Conservation (phyloP, 2,888 invertebrate genomes). For the Volucella inflata region DNA sequence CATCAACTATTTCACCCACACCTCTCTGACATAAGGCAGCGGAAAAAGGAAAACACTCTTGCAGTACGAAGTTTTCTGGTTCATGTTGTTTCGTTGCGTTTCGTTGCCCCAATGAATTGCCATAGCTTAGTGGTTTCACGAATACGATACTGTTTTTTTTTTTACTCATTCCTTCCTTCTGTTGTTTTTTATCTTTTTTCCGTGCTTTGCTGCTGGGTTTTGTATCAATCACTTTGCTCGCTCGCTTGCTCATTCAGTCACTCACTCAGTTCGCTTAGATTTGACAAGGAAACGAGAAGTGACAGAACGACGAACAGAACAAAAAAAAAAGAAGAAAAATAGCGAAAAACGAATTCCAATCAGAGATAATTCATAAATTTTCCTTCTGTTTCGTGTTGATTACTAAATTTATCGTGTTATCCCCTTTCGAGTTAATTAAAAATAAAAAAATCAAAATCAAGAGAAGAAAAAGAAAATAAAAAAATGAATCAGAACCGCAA, state of each 20-base stretch:
- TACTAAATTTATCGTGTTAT: slow-evolving; percentile 34
- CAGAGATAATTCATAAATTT: slow-evolving; percentile 63
- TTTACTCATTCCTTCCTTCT: slow-evolving; percentile 4
- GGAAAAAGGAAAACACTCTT: slow-evolving; percentile 13
- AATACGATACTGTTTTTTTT: slow-evolving; percentile 19
- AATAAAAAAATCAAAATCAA: too few relatives aligned
- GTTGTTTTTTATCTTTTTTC: background rate
- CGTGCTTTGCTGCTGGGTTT: slow-evolving; percentile 15
- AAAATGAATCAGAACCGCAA: slow-evolving; percentile 25
- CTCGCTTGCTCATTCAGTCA: too few relatives aligned
- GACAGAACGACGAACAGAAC: slow-evolving; percentile 25
- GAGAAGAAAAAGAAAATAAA: slow-evolving; percentile 14
- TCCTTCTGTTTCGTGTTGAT: slow-evolving; percentile 59
- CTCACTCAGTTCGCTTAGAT: slow-evolving; percentile 53
- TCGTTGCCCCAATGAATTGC: slow-evolving; percentile 46
- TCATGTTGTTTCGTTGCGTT: slow-evolving; percentile 46
- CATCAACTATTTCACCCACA: slow-evolving; percentile 27
- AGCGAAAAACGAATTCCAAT: slow-evolving; percentile 63
- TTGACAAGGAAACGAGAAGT: slow-evolving; percentile 70
- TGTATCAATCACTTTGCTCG: slow-evolving; percentile 33
- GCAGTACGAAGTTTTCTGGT: slow-evolving; percentile 32
- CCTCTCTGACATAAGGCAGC: slow-evolving; percentile 23
- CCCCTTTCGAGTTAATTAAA: background rate
- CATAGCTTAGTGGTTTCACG: slow-evolving; percentile 58
- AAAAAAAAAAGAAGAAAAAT: slow-evolving; percentile 15